phyloP scores from a whole-genome alignment of 2,113 vertebrate genomes.

The Periophthalmodon schlosseri region DNA sequence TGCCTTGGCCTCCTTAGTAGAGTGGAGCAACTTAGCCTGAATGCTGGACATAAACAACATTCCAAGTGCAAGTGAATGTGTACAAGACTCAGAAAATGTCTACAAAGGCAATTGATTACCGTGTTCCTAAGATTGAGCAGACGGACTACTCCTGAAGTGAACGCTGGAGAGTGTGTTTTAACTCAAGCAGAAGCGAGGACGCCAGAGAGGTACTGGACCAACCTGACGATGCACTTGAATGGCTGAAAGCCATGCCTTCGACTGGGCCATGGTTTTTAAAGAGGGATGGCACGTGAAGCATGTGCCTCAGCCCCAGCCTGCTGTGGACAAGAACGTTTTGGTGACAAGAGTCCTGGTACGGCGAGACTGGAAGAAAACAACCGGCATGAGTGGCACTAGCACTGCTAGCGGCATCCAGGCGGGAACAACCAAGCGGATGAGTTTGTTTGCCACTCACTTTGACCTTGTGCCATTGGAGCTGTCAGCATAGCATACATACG shows the following conservation, averaged over 20 bases:
- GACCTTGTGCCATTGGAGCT: too few relatives aligned
- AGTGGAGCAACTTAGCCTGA: not conserved
- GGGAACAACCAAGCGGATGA: not conserved
- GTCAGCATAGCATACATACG: too few relatives aligned
- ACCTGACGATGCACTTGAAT: too few relatives aligned
- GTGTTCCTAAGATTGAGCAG: not conserved
- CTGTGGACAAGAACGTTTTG: not conserved
- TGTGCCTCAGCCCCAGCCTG: too few relatives aligned
- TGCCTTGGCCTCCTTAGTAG: not conserved
- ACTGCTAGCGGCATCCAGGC: not conserved
- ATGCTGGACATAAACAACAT: not conserved
- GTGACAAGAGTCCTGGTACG: not conserved
- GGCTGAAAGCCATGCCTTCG: not conserved
- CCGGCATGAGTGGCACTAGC: not conserved
- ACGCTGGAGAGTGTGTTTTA: not conserved
- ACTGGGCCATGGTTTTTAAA: not conserved
- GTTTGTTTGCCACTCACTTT: too few relatives aligned
- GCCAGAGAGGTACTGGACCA: not conserved
- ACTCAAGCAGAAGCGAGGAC: not conserved
- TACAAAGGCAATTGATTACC: not conserved
- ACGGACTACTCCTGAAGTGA: not conserved
- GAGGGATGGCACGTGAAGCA: not conserved
- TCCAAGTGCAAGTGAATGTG: not conserved
- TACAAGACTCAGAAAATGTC: not conserved
- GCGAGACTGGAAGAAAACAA: not conserved